A percentile compares a stretch with the other conserved stretches of the same genome.
phyloP scores from a whole-genome alignment of 2,113 vertebrate genomes.

The Pogonocichla stellata region DNA sequence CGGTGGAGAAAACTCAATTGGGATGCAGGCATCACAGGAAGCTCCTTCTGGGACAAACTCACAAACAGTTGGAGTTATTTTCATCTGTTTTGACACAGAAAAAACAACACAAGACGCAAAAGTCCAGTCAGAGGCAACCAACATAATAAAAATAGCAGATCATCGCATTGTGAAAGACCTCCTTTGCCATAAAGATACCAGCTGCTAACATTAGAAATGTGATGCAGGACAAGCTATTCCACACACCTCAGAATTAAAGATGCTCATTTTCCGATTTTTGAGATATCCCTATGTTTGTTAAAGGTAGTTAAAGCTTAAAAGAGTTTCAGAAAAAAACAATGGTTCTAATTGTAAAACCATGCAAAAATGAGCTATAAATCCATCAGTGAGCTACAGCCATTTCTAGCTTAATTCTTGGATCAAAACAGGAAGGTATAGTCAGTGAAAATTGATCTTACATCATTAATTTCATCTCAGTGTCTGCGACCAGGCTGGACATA shows the following conservation, averaged over 20 bases:
- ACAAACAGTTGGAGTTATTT: background rate
- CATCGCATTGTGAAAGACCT: background rate
- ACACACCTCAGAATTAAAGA: background rate
- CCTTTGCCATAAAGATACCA: background rate
- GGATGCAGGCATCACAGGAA: background rate
- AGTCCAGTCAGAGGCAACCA: background rate
- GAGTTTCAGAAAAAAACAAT: background rate
- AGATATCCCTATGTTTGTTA: background rate
- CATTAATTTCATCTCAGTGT: background rate
- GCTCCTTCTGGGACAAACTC: background rate
- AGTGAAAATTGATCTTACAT: background rate
- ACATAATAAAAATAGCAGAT: background rate
- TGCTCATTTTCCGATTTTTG: background rate
- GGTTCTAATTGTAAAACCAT: background rate
- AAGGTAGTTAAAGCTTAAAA: background rate
- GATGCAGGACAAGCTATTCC: background rate
- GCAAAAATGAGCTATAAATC: background rate
- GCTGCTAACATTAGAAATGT: background rate
- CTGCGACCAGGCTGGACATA: background rate
- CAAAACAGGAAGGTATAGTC: background rate
- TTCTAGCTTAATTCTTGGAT: background rate
- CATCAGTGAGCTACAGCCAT: background rate
- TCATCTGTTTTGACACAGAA: background rate
- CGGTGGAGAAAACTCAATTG: background rate
- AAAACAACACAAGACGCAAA: background rate